These are phyloP conservation scores for Ciona savignyi DNA, from an alignment of 23 tunicate species.

Conservation along the genomic window DNA sequence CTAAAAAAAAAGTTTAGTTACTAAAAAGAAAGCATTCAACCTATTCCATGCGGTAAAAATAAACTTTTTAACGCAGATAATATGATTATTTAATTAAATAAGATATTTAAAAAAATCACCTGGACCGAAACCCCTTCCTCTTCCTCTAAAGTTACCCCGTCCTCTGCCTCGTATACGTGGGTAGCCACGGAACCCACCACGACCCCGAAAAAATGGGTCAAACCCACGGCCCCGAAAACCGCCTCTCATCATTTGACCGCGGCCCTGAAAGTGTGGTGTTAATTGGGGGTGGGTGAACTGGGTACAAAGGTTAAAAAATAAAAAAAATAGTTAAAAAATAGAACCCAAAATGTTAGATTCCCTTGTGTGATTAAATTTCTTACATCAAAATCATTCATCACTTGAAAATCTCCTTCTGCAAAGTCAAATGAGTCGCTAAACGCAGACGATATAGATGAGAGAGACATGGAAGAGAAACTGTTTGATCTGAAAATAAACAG, in stretches of 20 bases:
- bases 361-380: too few relatives aligned
- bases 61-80: background rate
- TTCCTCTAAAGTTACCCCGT: conserved; percentile 55
- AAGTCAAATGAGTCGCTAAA: conserved; percentile 90
- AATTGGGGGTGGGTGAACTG: too few relatives aligned
- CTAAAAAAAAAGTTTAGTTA: background rate
- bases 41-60: too few relatives aligned
- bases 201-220: conserved; percentile 56
- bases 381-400: background rate
- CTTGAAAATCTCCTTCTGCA: conserved; percentile 35
- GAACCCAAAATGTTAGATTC: too few relatives aligned
- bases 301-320: too few relatives aligned
- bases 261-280: background rate
- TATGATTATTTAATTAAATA: too few relatives aligned
- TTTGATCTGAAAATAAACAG: conserved; percentile 33
- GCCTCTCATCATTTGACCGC: conserved; percentile 5
- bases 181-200: conserved; percentile 63
- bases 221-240: conserved; percentile 55
- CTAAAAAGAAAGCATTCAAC: background rate
- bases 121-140: conserved; percentile 38
- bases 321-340: too few relatives aligned
- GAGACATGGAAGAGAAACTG: conserved; percentile 68
- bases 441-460: conserved; percentile 65
- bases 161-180: conserved; percentile 33
- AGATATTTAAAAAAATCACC: background rate